Evolutionary conservation across 2,113 vertebrate genomes (phyloP).

Genomic region (Microcebus murinus): DNA sequence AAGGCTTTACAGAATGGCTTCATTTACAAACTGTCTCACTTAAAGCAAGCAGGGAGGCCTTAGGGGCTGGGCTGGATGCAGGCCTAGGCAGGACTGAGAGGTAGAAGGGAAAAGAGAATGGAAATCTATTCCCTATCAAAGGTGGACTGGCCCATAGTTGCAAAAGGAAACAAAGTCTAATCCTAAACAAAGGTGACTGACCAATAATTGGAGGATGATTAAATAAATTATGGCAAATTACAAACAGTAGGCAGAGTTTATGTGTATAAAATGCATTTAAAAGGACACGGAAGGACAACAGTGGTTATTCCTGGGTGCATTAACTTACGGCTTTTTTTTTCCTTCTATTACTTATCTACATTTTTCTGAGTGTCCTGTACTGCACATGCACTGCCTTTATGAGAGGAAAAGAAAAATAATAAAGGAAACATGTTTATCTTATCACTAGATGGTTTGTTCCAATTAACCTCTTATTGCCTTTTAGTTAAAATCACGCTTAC

Average conservation of each 20-base stretch:
- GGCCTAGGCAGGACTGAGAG: background rate
- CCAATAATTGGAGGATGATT: background rate
- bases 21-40: slow-evolving; percentile 19
- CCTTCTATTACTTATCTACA: slow-evolving; percentile 56
- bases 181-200: slow-evolving; percentile 15
- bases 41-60: background rate
- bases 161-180: slow-evolving; percentile 30
- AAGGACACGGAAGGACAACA: background rate
- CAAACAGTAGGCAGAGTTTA: background rate
- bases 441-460: slow-evolving; percentile 45
- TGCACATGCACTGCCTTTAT: slow-evolving; percentile 48
- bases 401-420: background rate
- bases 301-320: background rate
- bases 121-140: background rate
- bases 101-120: slow-evolving; percentile 38
- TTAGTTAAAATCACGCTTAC: slow-evolving; percentile 37
- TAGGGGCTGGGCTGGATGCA: background rate
- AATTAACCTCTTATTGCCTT: slow-evolving; percentile 51
- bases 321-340: background rate
- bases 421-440: slow-evolving; percentile 59
- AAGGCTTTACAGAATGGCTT: background rate
- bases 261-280: background rate
- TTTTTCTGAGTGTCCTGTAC: slow-evolving; percentile 67
- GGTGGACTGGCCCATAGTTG: background rate
- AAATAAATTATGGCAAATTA: slow-evolving; percentile 13